A percentile compares a stretch with the other conserved stretches of the same genome.
Conservation (phyloP, 2,113 vertebrate species). For the Thamnaconus septentrionalis region DNA sequence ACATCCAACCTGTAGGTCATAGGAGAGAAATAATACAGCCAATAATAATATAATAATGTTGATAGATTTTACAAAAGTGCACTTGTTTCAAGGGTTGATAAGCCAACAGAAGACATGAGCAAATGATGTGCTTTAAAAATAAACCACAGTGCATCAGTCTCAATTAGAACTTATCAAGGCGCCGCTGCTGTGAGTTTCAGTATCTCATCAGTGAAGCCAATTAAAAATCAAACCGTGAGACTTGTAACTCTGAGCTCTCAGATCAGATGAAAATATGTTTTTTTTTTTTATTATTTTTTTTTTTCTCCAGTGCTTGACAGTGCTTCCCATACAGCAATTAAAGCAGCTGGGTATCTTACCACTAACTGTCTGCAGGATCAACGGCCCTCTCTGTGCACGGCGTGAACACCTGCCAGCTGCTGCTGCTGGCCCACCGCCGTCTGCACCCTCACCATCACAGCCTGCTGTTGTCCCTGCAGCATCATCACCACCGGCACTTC, state of each 20-base stretch:
- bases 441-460: slow-evolving; percentile 39
- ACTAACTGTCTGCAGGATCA: slow-evolving; percentile 63
- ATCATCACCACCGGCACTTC: slow-evolving; percentile 39
- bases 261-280: not conserved
- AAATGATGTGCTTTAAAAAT: not conserved
- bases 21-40: slow-evolving; percentile 10
- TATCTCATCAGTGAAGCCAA: not conserved
- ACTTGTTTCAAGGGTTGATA: too few species aligned
- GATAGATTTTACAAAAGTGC: not conserved
- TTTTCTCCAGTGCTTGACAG: slow-evolving; percentile 10
- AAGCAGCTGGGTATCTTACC: slow-evolving; percentile 68
- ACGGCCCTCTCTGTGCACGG: slow-evolving; percentile 50
- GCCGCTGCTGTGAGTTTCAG: slow-evolving; percentile 32
- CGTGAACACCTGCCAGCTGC: slow-evolving; percentile 53
- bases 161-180: slow-evolving; percentile 13
- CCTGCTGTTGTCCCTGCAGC: slow-evolving; percentile 7
- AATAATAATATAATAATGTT: not conserved
- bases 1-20: slow-evolving; percentile 15
- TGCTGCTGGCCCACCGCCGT: slow-evolving; percentile 26
- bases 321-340: slow-evolving; percentile 65
- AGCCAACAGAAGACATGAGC: not conserved
- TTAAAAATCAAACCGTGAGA: too few species aligned
- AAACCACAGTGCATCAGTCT: slow-evolving; percentile 18
- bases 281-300: not conserved
- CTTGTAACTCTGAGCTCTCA: not conserved